Percentiles rank a stretch among this genome's conserved stretches.
Evolutionary conservation across 2,797 vertebrate genomes (phyloP).

Genomic region (Apodemus agrarius): DNA sequence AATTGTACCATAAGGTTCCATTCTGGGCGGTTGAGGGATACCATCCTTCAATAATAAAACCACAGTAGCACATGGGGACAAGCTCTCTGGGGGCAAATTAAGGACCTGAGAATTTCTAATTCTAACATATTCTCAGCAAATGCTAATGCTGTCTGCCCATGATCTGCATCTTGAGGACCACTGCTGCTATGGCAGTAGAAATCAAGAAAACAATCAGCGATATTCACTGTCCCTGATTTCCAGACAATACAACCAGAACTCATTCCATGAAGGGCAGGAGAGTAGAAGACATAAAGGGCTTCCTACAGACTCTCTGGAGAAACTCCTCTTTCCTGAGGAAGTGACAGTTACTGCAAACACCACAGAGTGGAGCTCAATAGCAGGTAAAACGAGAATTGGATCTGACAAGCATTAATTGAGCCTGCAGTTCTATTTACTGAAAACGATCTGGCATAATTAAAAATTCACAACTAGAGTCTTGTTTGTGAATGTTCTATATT

Average conservation of each 20-base stretch:
- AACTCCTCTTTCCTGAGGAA: slow-evolving; percentile 83
- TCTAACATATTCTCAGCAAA: slow-evolving; percentile 3
- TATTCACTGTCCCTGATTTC: neutral
- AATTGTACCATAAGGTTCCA: neutral
- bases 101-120: neutral
- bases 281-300: slow-evolving; percentile 54
- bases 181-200: neutral
- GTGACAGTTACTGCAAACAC: slow-evolving; percentile 85
- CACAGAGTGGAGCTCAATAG: slow-evolving; percentile 80
- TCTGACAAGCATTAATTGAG: slow-evolving; percentile 88
- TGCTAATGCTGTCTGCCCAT: neutral
- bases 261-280: neutral
- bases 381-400: slow-evolving; percentile 86
- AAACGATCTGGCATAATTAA: slow-evolving; percentile 88
- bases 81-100: slow-evolving; percentile 8
- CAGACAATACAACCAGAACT: slow-evolving; percentile 5
- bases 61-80: neutral
- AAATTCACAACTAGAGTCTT: slow-evolving; percentile 88
- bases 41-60: neutral
- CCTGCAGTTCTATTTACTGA: slow-evolving; percentile 88
- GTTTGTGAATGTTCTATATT: slow-evolving; percentile 83
- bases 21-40: neutral
- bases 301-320: slow-evolving; percentile 65
- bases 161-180: neutral
- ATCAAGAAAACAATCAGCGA: neutral